phyloP scores from a whole-genome alignment of 2,113 vertebrate genomes.

The Narcine bancroftii region DNA sequence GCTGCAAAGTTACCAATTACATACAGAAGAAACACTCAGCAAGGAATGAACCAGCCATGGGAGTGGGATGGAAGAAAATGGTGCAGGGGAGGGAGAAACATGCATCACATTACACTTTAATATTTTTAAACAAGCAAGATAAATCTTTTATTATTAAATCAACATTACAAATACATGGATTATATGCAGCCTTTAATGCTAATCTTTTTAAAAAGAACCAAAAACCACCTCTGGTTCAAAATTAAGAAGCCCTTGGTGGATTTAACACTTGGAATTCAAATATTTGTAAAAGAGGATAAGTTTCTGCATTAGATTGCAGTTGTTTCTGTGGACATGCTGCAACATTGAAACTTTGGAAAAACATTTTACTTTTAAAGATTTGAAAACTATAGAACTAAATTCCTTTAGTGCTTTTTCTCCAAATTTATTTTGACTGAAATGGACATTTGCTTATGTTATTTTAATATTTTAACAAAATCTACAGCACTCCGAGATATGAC shows the following conservation, averaged over 20 bases:
- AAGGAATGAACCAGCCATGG: constrained; percentile 51
- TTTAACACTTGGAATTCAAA: neutral
- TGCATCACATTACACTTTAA: constrained; percentile 41
- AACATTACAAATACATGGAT: constrained; percentile 24
- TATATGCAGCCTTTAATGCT: neutral
- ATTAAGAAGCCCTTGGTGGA: neutral
- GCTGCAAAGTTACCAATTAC: constrained; percentile 45
- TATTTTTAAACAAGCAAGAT: constrained; percentile 20
- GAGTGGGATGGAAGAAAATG: no score
- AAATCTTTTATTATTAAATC: constrained; percentile 18
- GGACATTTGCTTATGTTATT: neutral
- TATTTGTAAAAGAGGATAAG: neutral
- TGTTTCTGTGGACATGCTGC: neutral
- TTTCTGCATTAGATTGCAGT: neutral
- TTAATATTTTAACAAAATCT: neutral
- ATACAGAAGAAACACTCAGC: neutral
- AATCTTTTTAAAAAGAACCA: constrained; percentile 9
- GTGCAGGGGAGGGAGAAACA: constrained; percentile 42
- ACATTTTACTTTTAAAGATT: neutral
- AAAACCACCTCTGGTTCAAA: neutral
- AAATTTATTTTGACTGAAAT: neutral
- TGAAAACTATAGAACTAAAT: constrained; percentile 10
- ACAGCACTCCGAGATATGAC: neutral
- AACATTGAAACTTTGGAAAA: neutral
- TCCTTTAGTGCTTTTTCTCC: neutral